Evolutionary conservation across 2,113 vertebrate species (phyloP).

Genomic region (Hystrix brachyura): DNA sequence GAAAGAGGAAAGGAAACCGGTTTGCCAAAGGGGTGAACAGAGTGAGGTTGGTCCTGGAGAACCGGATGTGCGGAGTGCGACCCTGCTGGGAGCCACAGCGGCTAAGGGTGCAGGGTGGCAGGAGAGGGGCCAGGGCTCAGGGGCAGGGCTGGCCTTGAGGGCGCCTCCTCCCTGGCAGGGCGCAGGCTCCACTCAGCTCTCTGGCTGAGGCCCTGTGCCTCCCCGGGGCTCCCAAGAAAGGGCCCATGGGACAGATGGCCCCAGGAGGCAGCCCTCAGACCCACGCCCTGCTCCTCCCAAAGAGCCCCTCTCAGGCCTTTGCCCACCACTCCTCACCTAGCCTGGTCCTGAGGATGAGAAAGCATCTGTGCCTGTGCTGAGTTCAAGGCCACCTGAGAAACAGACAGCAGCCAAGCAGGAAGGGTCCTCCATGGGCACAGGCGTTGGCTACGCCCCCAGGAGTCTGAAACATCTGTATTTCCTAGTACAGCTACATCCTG

Average conservation of each 20-base stretch:
- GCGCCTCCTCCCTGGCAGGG: background rate
- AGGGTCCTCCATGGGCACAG: rapidly evolving
- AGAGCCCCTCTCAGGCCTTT: background rate
- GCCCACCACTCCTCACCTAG: background rate
- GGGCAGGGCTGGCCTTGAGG: background rate
- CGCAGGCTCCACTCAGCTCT: background rate
- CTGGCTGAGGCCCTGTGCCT: background rate
- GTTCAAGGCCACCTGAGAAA: background rate
- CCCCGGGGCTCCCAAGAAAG: background rate
- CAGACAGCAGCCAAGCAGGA: background rate
- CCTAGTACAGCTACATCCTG: background rate
- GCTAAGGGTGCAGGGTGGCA: rapidly evolving
- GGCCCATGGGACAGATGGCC: rapidly evolving
- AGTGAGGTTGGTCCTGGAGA: background rate
- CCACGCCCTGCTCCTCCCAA: background rate
- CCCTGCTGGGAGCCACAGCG: background rate
- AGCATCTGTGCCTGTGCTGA: background rate
- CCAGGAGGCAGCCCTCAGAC: background rate
- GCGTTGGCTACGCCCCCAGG: background rate
- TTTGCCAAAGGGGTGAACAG: background rate
- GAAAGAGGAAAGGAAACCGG: background rate
- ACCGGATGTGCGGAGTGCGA: rapidly evolving
- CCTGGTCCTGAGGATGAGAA: background rate
- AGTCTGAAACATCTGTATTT: background rate
- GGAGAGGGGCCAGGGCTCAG: rapidly evolving